Conservation (phyloP, 2,797 vertebrate species). For the Propithecus perrieri region DNA sequence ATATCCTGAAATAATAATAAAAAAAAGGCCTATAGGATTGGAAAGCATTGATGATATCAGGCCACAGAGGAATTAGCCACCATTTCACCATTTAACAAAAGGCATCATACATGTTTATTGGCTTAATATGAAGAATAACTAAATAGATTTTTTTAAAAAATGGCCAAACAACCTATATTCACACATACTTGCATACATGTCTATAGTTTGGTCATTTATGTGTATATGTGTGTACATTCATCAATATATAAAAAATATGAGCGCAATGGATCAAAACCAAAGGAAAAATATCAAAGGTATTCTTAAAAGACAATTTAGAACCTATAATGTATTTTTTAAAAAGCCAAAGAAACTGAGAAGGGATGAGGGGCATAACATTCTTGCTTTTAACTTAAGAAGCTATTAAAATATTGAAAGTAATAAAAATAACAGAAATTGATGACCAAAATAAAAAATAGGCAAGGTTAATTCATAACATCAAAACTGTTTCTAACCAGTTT, state of each 20-base stretch:
- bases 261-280: not conserved
- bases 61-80: not conserved
- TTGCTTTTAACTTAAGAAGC: not conserved
- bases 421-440: not conserved
- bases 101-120: not conserved
- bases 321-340: not conserved
- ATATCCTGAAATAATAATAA: too few species aligned
- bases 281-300: not conserved
- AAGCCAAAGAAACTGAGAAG: not conserved
- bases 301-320: not conserved
- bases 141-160: not conserved
- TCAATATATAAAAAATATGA: not conserved
- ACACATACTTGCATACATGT: not conserved
- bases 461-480: not conserved
- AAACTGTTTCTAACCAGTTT: not conserved
- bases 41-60: not conserved
- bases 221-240: not conserved
- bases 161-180: not conserved
- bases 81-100: not conserved
- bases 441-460: not conserved
- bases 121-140: not conserved
- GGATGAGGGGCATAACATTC: accelerated
- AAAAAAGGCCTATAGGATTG: not conserved
- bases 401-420: not conserved
- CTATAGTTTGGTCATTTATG: not conserved